Evolutionary conservation across 2,797 vertebrate species (phyloP).

Genomic region (Pristis pectinata): DNA sequence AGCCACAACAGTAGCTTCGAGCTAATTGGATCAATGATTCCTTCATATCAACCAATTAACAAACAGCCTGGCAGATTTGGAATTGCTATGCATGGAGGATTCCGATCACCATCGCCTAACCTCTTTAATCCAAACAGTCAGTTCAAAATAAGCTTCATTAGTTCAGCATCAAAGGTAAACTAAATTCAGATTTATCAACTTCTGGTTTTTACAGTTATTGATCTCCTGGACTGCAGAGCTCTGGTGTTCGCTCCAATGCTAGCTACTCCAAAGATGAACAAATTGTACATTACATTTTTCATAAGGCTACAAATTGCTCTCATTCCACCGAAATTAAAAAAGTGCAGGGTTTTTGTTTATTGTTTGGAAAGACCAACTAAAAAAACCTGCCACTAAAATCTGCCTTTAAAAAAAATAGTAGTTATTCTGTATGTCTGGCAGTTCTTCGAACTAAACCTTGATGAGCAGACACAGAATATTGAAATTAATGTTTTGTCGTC

Average conservation of each 20-base stretch:
- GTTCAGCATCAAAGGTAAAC: conserved; percentile 87
- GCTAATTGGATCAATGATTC: conserved; percentile 83
- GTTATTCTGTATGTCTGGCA: not conserved
- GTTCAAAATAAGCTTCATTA: conserved; percentile 73
- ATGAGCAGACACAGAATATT: not conserved
- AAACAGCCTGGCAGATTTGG: conserved; percentile 61
- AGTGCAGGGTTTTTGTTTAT: not conserved
- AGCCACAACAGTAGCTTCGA: conserved; percentile 98
- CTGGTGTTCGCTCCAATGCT: not conserved
- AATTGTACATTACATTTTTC: not conserved
- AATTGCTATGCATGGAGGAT: conserved; percentile 51
- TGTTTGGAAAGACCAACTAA: not conserved
- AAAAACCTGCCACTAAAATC: not conserved
- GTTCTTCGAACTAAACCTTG: not conserved
- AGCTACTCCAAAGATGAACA: not conserved
- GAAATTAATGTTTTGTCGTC: not conserved
- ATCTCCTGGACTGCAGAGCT: not conserved
- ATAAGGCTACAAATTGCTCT: not conserved
- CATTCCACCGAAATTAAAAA: not conserved
- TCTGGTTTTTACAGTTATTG: not conserved
- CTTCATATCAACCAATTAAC: conserved; percentile 85
- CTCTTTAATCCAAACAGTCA: conserved; percentile 54
- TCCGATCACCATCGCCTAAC: conserved; percentile 88
- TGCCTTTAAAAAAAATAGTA: not conserved
- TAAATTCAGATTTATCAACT: not conserved